Conservation (phyloP, 1,140 invertebrate genomes). For the Adelges cooleyi region DNA sequence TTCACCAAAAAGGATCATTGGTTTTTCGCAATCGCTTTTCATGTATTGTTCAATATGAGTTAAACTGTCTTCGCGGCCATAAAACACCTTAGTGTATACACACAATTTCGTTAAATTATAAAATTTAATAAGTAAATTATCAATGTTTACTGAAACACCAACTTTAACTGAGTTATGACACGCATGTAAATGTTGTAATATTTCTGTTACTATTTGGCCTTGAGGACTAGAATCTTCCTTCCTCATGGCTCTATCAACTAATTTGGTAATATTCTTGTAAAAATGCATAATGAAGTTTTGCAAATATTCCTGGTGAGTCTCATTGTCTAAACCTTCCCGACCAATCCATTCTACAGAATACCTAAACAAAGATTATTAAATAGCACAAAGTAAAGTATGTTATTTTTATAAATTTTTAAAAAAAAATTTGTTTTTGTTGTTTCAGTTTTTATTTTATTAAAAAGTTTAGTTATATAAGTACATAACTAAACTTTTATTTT, state of each 20-base stretch:
- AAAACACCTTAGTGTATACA: constrained; percentile 78
- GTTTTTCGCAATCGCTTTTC: constrained; percentile 69
- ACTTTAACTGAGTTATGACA: constrained; percentile 90
- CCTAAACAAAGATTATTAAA: constrained; percentile 43
- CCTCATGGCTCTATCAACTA: constrained; percentile 86
- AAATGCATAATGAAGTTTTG: constrained; percentile 92
- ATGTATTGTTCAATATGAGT: constrained; percentile 75
- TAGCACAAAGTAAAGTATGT: too few species aligned
- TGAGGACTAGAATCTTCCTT: constrained; percentile 89
- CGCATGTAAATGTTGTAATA: constrained; percentile 90
- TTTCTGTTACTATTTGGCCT: constrained; percentile 89
- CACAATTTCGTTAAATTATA: background rate
- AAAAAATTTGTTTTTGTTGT: too few species aligned
- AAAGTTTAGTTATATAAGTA: too few species aligned
- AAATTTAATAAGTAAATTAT: background rate
- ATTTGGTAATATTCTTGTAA: constrained; percentile 84
- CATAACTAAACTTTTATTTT: too few species aligned
- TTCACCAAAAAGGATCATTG: constrained; percentile 87
- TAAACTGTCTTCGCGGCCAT: constrained; percentile 80
- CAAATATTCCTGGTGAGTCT: constrained; percentile 88
- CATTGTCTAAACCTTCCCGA: constrained; percentile 80
- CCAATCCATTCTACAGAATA: constrained; percentile 97
- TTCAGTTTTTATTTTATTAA: too few species aligned
- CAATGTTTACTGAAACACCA: background rate
- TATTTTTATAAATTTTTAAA: too few species aligned